Conservation (phyloP, 2,888 invertebrate genomes). For the Drosophila putrida region DNA sequence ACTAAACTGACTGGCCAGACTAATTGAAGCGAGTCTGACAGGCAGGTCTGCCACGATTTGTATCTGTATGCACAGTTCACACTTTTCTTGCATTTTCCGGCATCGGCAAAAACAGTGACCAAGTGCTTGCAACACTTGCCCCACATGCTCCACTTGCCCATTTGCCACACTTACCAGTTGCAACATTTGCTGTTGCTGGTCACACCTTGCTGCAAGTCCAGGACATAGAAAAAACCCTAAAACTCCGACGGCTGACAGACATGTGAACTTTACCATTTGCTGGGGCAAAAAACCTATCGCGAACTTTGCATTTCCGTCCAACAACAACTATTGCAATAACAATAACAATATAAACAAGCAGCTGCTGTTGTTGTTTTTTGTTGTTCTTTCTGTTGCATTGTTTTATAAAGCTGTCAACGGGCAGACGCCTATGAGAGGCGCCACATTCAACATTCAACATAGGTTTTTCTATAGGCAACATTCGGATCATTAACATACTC, state of each 20-base stretch:
- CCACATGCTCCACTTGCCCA: slow-evolving; percentile 43
- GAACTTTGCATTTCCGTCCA: slow-evolving; percentile 72
- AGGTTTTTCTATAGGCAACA: slow-evolving; percentile 13
- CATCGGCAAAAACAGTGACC: slow-evolving; percentile 35
- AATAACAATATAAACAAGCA: slow-evolving; percentile 13
- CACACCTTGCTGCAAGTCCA: slow-evolving; percentile 51
- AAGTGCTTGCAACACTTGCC: slow-evolving; percentile 46
- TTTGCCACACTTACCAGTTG: slow-evolving; percentile 44
- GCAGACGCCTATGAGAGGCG: slow-evolving; percentile 55
- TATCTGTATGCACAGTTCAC: slow-evolving; percentile 83
- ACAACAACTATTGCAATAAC: slow-evolving; percentile 28
- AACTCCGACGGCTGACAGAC: slow-evolving; percentile 68
- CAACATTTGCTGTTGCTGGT: slow-evolving; percentile 39
- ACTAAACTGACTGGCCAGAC: slow-evolving; percentile 67
- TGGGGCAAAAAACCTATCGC: slow-evolving; percentile 47
- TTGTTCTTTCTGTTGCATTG: slow-evolving; percentile 56
- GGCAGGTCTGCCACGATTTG: slow-evolving; percentile 52
- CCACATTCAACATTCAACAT: slow-evolving; percentile 37
- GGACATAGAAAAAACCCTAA: slow-evolving; percentile 30
- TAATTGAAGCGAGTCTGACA: slow-evolving; percentile 76
- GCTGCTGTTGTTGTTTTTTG: slow-evolving; percentile 13
- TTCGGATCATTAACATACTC: slow-evolving; percentile 15
- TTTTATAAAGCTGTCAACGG: slow-evolving; percentile 61
- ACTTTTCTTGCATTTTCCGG: slow-evolving; percentile 76
- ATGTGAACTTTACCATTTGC: slow-evolving; percentile 66